Conservation (phyloP, 2,113 vertebrate species). For the Scatophagus argus region DNA sequence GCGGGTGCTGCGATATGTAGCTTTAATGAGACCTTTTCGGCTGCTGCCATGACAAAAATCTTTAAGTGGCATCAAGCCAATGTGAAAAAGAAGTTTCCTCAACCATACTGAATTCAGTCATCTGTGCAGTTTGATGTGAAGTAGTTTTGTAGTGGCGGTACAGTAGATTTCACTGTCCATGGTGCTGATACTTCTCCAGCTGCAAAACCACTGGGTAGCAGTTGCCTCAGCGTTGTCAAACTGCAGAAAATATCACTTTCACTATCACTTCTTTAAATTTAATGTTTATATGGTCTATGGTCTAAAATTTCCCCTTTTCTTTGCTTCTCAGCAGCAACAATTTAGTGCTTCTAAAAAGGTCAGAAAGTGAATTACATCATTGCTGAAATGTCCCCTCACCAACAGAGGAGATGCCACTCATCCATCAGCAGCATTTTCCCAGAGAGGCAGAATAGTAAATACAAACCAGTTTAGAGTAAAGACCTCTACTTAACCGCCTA, state of each 20-base stretch:
- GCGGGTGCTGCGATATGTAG: constrained; percentile 10
- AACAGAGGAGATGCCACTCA: neutral
- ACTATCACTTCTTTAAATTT: no score
- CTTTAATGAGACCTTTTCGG: constrained; percentile 52
- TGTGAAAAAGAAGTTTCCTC: constrained; percentile 39
- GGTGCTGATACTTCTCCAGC: constrained; percentile 44
- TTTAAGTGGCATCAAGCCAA: constrained; percentile 28
- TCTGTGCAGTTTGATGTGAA: no score
- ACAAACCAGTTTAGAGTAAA: neutral
- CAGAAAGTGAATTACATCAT: constrained; percentile 68
- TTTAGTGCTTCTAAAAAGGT: constrained; percentile 42
- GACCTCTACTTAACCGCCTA: neutral
- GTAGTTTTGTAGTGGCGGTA: neutral
- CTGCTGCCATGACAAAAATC: constrained; percentile 20
- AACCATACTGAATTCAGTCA: constrained; percentile 41
- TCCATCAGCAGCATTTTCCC: neutral
- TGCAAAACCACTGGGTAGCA: constrained; percentile 7
- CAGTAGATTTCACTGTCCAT: constrained; percentile 39
- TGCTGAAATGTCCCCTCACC: constrained; percentile 19
- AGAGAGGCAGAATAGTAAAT: neutral
- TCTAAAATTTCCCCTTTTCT: neutral
- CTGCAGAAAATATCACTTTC: neutral
- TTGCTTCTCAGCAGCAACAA: constrained; percentile 36
- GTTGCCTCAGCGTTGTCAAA: neutral
- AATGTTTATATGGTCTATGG: neutral